These are phyloP conservation scores for Falcaria lacertinaria DNA, from an alignment of 2,888 invertebrate genomes.

Conservation along the genomic window DNA sequence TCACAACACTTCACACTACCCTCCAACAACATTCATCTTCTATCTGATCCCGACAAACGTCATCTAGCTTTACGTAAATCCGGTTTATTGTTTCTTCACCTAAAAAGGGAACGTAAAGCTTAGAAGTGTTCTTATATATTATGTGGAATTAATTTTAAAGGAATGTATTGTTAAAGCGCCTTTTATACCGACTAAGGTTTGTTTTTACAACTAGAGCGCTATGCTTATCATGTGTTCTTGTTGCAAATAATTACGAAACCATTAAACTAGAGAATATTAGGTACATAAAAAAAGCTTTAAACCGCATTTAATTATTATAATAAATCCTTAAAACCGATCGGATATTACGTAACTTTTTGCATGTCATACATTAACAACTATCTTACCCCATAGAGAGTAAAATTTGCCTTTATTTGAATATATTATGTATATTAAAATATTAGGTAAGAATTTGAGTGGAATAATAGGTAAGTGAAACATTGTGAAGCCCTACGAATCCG, in stretches of 20 bases:
- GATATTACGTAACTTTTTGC: no score
- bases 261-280: no score
- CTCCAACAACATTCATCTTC: constrained; percentile 8
- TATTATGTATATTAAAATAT: no score
- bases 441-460: no score
- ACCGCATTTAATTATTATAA: no score
- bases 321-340: no score
- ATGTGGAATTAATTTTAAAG: constrained; percentile 9
- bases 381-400: no score
- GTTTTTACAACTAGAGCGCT: neutral
- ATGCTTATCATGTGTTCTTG: neutral
- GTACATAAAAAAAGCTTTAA: no score
- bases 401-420: neutral
- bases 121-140: neutral
- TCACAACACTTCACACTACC: constrained; percentile 65
- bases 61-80: constrained; percentile 4
- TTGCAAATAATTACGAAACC: no score
- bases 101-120: neutral
- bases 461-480: no score
- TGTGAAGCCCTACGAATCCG: constrained; percentile 36
- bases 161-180: constrained; percentile 37
- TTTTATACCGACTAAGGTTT: neutral
- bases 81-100: neutral
- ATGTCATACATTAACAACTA: no score
- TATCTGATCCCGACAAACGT: neutral